Evolutionary conservation across 2,113 vertebrate species (phyloP).

Genomic region (Eretmochelys imbricata): DNA sequence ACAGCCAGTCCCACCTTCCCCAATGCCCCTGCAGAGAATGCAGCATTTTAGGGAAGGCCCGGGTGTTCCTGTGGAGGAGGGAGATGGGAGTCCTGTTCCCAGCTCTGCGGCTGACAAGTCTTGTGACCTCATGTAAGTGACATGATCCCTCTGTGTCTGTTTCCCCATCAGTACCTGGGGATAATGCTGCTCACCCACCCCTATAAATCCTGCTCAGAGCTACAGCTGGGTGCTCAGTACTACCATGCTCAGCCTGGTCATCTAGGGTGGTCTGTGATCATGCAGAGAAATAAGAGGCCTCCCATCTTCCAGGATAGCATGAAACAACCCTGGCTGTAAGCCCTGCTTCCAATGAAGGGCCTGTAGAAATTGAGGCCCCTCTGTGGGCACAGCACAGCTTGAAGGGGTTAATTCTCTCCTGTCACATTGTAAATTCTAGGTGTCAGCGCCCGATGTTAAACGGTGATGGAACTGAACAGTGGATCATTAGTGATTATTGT

Average conservation of each 20-base stretch:
- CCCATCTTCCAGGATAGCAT: background rate
- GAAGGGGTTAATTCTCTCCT: background rate
- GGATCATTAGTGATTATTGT: background rate
- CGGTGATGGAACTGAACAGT: background rate
- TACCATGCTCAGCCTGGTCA: background rate
- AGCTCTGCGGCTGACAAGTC: background rate
- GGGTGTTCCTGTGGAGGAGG: background rate
- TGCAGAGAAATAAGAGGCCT: background rate
- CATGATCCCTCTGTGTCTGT: background rate
- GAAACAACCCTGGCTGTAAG: background rate
- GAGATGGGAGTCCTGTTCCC: background rate
- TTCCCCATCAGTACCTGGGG: background rate
- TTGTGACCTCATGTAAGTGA: background rate
- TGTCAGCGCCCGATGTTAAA: background rate
- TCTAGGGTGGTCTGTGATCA: background rate
- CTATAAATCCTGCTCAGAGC: background rate
- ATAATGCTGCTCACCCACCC: background rate
- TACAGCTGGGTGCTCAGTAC: background rate
- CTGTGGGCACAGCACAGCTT: background rate
- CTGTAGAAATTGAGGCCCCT: background rate
- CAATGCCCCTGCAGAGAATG: background rate
- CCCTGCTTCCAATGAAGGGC: background rate
- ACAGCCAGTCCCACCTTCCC: background rate
- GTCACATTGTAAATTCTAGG: background rate
- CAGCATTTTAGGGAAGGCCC: background rate